Evolutionary conservation across 2,888 invertebrate species (phyloP).

Genomic region (Mesochorus sp.): DNA sequence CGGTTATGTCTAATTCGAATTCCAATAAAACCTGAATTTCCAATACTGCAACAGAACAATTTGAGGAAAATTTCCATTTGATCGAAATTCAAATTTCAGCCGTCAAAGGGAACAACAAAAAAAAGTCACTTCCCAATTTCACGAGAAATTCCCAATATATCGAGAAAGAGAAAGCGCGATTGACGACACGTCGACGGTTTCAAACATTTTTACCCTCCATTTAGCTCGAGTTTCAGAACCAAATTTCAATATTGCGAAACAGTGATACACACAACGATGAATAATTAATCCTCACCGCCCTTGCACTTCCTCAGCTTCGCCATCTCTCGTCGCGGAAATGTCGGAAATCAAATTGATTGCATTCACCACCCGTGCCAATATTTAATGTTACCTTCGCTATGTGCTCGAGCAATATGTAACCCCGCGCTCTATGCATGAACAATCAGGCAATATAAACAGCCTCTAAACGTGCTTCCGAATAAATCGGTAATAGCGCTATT

Average conservation of each 20-base stretch:
- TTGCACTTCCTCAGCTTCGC: background rate
- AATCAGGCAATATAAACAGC: slow-evolving; percentile 13
- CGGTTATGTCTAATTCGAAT: too few species aligned
- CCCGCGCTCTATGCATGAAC: background rate
- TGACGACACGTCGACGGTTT: too few species aligned
- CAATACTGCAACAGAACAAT: too few species aligned
- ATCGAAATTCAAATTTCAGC: too few species aligned
- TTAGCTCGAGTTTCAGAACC: background rate
- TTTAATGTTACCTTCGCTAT: background rate
- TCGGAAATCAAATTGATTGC: slow-evolving; percentile 39
- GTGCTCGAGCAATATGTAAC: background rate
- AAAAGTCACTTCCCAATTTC: too few species aligned
- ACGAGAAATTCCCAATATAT: too few species aligned
- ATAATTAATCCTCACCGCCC: background rate
- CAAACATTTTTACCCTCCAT: background rate
- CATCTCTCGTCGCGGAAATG: slow-evolving; percentile 8
- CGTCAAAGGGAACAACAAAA: too few species aligned
- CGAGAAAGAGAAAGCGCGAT: too few species aligned
- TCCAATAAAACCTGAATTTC: too few species aligned
- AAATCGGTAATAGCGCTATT: background rate
- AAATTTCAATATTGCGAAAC: background rate
- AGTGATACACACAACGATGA: background rate
- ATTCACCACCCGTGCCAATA: slow-evolving; percentile 3
- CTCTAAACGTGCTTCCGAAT: slow-evolving; percentile 18
- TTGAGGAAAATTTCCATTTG: too few species aligned